A percentile compares a stretch with the other conserved stretches of the same genome.
Evolutionary conservation across 2,113 vertebrate genomes (phyloP).

Genomic region (Oreochromis spilurus): DNA sequence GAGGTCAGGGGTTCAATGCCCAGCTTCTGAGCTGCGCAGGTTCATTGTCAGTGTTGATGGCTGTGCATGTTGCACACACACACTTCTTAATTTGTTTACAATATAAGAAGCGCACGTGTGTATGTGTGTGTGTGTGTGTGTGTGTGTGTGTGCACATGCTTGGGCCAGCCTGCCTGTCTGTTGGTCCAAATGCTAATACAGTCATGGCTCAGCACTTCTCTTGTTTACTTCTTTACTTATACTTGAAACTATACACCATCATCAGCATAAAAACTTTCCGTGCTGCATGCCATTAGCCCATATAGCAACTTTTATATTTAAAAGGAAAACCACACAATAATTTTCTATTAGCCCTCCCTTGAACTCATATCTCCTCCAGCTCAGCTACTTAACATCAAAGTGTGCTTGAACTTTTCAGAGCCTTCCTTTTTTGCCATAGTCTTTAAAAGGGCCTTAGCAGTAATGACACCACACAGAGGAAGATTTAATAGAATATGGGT

Average conservation of each 20-base stretch:
- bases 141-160: neutral
- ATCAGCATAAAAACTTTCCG: conserved; percentile 48
- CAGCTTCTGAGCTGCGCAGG: neutral
- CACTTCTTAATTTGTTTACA: neutral
- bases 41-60: neutral
- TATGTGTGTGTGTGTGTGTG: neutral
- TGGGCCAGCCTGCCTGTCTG: neutral
- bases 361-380: neutral
- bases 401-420: neutral
- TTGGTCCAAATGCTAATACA: conserved; percentile 11
- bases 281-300: conserved; percentile 34
- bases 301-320: neutral
- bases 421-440: neutral
- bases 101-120: neutral
- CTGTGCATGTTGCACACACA: neutral
- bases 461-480: neutral
- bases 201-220: conserved; percentile 44
- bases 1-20: neutral
- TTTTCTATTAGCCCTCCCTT: neutral
- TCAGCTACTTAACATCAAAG: conserved; percentile 7
- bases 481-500: neutral
- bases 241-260: conserved; percentile 21
- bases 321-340: conserved; percentile 14
- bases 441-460: neutral
- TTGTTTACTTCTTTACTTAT: conserved; percentile 44